Base-by-base conservation (phyloP, 2,888 invertebrate species). In the Argyra leucocephala region DNA sequence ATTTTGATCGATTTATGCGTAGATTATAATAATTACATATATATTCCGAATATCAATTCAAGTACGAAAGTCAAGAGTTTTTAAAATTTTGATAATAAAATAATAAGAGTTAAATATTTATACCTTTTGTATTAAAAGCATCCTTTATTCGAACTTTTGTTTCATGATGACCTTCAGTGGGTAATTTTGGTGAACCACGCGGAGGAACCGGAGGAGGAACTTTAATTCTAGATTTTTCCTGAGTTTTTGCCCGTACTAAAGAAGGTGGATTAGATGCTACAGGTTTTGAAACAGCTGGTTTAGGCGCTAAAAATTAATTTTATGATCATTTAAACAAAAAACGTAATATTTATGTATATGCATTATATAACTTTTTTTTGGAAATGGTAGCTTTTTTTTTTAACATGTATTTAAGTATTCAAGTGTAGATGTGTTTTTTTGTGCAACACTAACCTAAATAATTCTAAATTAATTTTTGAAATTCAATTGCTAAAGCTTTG, bases 131-230 rank as follows among this genome's bases (percentile, higher is more conserved):
- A 48, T 48, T 48, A 48, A 48, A 48, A 48, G 48, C 48, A n/a
- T 48, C 48, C 15, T 48, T 48, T 18, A 48, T 48, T 48, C 48
- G 48, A 63, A 63, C 64, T 63, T 66, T 68, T 22, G 66, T 66
- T 65, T 72, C 69, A 60, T 72, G 69, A 21, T 67, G 65, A 63
- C 65, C 66, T 64, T 71, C 71, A 61, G 67, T 70, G 65, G 72
- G 74, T 66, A 82, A 80, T 77, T 87, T 87, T 60, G 88, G 89
- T 26, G 89, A 89, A 66, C 91, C 91, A 73, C 93, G 83, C 4
- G 93, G 93, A 65, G 93, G 93, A 64, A 93, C 93, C 23, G 93
- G 93, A 65, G 93, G 93, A 59, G 93, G 93, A 58, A 92, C 86
- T 79, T 89, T 88, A 70, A 90, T 87, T 83, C 82, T 3, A 84